Conservation (phyloP, 1,140 invertebrate species). For the Caenorhabditis brenneri region DNA sequence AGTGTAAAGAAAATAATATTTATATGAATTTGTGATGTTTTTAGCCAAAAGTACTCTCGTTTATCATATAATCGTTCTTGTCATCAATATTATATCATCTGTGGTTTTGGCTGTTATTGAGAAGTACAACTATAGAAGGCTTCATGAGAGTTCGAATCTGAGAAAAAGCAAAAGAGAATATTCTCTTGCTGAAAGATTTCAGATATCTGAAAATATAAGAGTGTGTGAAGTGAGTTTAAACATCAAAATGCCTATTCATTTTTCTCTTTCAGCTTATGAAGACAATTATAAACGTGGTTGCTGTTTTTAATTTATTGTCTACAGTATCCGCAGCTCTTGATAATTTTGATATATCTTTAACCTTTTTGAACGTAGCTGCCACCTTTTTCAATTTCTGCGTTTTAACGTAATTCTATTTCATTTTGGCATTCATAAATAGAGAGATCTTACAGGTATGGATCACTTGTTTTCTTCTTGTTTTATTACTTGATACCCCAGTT, state of each 20-base stretch:
- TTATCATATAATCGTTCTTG: background rate
- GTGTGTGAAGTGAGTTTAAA: background rate
- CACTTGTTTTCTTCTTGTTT: background rate
- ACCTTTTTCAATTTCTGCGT: slow-evolving; percentile 26
- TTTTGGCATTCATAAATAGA: background rate
- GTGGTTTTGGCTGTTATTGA: background rate
- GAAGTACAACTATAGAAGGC: slow-evolving; percentile 15
- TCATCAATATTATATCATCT: background rate
- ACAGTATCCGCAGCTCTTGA: background rate
- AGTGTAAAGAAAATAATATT: background rate
- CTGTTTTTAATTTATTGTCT: background rate
- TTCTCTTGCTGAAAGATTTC: slow-evolving; percentile 8
- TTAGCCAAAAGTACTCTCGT: background rate
- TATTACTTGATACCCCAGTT: slow-evolving; percentile 3
- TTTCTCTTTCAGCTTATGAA: background rate
- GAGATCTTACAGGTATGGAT: slow-evolving; percentile 7
- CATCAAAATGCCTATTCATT: background rate
- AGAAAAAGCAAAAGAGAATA: slow-evolving; percentile 29
- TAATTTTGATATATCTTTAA: background rate
- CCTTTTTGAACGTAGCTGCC: background rate
- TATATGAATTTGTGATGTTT: background rate
- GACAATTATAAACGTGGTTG: background rate
- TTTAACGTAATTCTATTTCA: background rate
- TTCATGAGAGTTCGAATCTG: slow-evolving; percentile 4
- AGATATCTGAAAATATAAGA: slow-evolving; percentile 9